Percentiles rank a stretch among this genome's conserved stretches.
Evolutionary conservation across 2,888 invertebrate species (phyloP).

Genomic region (Salticus scenicus): DNA sequence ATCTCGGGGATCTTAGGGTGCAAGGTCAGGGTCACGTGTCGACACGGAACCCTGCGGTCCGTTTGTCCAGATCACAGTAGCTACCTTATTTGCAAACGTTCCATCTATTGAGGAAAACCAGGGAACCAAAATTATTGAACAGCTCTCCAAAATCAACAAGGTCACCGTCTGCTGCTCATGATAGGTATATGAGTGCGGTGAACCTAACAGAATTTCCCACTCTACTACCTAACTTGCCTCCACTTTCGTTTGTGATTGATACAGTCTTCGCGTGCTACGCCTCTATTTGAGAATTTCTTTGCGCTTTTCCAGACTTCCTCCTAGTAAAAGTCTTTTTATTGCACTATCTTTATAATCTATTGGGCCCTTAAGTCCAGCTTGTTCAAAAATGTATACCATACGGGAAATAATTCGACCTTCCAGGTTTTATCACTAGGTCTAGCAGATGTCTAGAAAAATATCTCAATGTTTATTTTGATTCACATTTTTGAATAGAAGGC

Average conservation of each 20-base stretch:
- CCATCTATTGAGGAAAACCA: slow-evolving; percentile 40
- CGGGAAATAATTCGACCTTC: too few species aligned
- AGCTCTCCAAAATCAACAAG: slow-evolving; percentile 59
- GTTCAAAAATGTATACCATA: neutral
- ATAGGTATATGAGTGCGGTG: slow-evolving; percentile 53
- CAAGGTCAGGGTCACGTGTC: slow-evolving; percentile 49
- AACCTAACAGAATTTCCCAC: slow-evolving; percentile 54
- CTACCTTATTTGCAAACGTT: slow-evolving; percentile 42
- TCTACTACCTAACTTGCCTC: slow-evolving; percentile 23
- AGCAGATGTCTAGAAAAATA: neutral
- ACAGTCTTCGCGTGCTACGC: slow-evolving; percentile 34
- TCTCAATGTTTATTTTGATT: too few species aligned
- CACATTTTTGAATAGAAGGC: too few species aligned
- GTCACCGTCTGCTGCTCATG: slow-evolving; percentile 39
- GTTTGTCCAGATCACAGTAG: slow-evolving; percentile 54
- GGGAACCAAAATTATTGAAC: slow-evolving; percentile 61
- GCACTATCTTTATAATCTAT: slow-evolving; percentile 15
- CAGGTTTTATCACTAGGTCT: neutral
- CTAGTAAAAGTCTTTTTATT: neutral
- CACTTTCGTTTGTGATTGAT: slow-evolving; percentile 16
- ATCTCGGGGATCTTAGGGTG: slow-evolving; percentile 18
- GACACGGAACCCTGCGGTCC: slow-evolving; percentile 52
- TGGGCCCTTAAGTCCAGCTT: neutral
- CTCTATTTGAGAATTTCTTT: neutral
- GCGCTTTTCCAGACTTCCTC: slow-evolving; percentile 13